Percentiles rank a stretch among this genome's conserved stretches.
phyloP scores from a whole-genome alignment of 2,113 vertebrate species.

The Colinus virginianus region DNA sequence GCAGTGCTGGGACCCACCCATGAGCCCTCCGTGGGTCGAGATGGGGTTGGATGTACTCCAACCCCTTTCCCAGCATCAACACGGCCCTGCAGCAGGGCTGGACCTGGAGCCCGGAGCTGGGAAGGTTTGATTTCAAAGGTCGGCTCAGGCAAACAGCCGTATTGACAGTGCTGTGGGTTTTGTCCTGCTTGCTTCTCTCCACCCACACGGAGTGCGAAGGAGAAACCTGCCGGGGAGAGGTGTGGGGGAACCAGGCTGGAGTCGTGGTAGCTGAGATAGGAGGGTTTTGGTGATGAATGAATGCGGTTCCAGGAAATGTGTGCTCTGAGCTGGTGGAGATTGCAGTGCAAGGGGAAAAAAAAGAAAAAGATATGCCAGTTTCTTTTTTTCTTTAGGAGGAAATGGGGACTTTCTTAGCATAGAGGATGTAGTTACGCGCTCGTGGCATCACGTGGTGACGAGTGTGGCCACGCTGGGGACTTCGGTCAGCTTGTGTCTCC shows the following conservation, averaged over 20 bases:
- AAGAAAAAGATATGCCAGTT: background rate
- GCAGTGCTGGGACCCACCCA: conserved; percentile 21
- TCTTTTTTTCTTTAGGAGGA: conserved; percentile 35
- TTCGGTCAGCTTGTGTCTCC: conserved; percentile 52
- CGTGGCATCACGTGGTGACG: conserved; percentile 47
- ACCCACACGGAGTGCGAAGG: background rate
- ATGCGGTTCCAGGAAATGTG: conserved; percentile 40
- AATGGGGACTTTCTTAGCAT: conserved; percentile 67
- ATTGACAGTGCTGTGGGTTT: conserved; percentile 66
- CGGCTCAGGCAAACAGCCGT: conserved; percentile 58
- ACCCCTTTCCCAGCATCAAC: background rate
- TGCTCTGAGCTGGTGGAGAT: background rate
- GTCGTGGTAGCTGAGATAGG: background rate
- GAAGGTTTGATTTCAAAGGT: conserved; percentile 71
- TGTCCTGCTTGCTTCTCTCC: conserved; percentile 38
- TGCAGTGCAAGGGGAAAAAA: background rate
- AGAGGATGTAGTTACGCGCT: conserved; percentile 65
- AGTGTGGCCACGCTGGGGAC: conserved; percentile 19
- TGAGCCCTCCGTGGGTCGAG: background rate
- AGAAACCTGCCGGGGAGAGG: background rate
- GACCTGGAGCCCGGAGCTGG: background rate
- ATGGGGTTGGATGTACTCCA: background rate
- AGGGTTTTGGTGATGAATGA: background rate
- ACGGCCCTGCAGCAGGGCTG: background rate
- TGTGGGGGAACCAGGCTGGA: background rate